Evolutionary conservation across 2,797 vertebrate species (phyloP).

Genomic region (Sciaenops ocellatus): DNA sequence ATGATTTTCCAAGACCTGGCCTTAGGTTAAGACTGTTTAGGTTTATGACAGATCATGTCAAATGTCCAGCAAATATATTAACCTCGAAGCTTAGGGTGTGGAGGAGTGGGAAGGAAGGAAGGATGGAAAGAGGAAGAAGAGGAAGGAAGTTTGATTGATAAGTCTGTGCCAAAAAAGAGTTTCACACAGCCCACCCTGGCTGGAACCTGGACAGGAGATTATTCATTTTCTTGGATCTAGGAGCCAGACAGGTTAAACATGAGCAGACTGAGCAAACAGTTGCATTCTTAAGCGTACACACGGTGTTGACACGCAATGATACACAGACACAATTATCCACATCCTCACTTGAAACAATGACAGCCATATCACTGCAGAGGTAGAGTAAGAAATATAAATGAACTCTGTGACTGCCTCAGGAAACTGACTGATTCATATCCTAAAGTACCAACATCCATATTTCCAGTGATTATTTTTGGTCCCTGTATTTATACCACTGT

Average conservation of each 20-base stretch:
- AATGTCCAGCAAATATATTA: conserved; percentile 69
- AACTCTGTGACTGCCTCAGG: conserved; percentile 66
- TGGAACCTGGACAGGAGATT: conserved; percentile 74
- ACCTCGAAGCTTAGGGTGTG: conserved; percentile 76
- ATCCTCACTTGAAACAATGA: conserved; percentile 78
- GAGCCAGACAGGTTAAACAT: conserved; percentile 80
- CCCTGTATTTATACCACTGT: conserved; percentile 70
- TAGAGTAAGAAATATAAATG: conserved; percentile 63
- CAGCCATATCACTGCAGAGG: conserved; percentile 40
- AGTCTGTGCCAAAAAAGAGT: conserved; percentile 79
- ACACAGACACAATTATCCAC: conserved; percentile 72
- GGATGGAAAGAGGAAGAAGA: conserved; percentile 83
- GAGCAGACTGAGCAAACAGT: conserved; percentile 58
- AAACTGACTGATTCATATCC: conserved; percentile 84
- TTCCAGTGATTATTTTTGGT: conserved; percentile 83
- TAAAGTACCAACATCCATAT: conserved; percentile 77
- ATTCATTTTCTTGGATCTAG: conserved; percentile 79
- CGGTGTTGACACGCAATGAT: conserved; percentile 61
- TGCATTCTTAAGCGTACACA: conserved; percentile 54
- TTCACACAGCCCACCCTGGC: conserved; percentile 80
- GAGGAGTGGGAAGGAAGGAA: conserved; percentile 84
- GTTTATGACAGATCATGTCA: conserved; percentile 71
- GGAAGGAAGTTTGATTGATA: conserved; percentile 83
- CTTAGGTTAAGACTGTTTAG: conserved; percentile 59
- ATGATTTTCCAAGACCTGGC: conserved; percentile 49